Conservation (phyloP, 2,113 vertebrate genomes). For the Mastomys coucha region DNA sequence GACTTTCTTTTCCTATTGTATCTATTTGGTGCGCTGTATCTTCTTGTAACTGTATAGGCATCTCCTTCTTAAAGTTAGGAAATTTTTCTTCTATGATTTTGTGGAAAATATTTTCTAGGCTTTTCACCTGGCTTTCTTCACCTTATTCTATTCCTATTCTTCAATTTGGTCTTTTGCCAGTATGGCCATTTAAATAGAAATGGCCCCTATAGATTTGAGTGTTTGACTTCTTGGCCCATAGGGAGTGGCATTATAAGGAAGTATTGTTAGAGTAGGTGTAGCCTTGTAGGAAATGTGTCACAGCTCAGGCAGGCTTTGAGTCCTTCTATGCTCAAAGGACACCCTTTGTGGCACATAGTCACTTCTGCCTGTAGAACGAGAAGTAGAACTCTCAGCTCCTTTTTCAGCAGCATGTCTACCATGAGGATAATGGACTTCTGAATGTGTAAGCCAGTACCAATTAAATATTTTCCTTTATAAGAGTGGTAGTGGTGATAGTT, state of each 20-base stretch:
- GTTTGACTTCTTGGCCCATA: background rate
- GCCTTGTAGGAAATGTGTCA: background rate
- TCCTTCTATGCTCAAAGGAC: too few relatives aligned
- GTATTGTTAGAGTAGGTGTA: background rate
- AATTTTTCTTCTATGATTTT: background rate
- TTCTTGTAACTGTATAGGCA: background rate
- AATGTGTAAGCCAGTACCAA: too few relatives aligned
- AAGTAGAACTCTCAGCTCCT: too few relatives aligned
- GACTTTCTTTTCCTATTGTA: background rate
- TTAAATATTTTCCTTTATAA: too few relatives aligned
- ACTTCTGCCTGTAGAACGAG: too few relatives aligned
- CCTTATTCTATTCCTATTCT: background rate
- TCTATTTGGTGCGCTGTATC: background rate
- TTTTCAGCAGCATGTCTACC: too few relatives aligned
- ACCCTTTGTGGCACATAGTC: too few relatives aligned
- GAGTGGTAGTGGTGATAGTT: too few relatives aligned
- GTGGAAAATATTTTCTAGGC: background rate
- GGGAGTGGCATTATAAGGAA: background rate
- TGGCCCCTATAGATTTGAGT: too few relatives aligned
- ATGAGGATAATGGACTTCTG: too few relatives aligned
- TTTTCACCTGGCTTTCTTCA: background rate
- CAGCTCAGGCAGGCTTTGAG: too few relatives aligned
- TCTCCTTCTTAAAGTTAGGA: background rate
- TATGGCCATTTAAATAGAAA: background rate
- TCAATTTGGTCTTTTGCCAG: background rate